These are phyloP conservation scores for Malthinus seriepunctatus DNA, from an alignment of 2,888 invertebrate species.

Conservation along the genomic window DNA sequence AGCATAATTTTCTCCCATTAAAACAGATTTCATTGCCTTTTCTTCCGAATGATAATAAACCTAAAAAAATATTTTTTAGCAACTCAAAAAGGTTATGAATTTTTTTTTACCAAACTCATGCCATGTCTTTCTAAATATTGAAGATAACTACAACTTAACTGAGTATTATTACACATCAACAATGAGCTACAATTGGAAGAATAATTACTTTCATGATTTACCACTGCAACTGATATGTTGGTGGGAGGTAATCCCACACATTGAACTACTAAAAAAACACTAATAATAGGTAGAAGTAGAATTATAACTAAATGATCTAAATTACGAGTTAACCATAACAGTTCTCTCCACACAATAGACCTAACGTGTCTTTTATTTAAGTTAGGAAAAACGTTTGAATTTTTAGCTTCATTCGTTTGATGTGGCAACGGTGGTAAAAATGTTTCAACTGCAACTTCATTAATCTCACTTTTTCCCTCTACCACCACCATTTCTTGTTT, in stretches of 20 bases:
- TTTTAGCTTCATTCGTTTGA: slow-evolving; percentile 61
- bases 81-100: not conserved
- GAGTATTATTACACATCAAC: slow-evolving; percentile 64
- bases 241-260: slow-evolving; percentile 55
- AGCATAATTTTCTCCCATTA: not conserved
- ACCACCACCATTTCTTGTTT: slow-evolving; percentile 75
- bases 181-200: slow-evolving; percentile 44
- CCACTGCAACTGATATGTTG: slow-evolving; percentile 75
- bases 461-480: not conserved
- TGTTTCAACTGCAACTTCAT: slow-evolving; percentile 58
- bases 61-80: not conserved
- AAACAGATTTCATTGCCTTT: not conserved
- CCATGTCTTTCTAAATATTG: slow-evolving; percentile 69
- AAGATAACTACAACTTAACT: slow-evolving; percentile 79
- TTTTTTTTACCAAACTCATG: slow-evolving; percentile 65
- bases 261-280: too few relatives aligned
- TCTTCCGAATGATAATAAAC: not conserved
- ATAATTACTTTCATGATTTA: slow-evolving; percentile 72
- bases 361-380: too few relatives aligned
- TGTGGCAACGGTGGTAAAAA: slow-evolving; percentile 64
- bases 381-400: not conserved
- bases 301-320: too few relatives aligned
- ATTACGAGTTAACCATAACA: too few relatives aligned
- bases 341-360: too few relatives aligned
- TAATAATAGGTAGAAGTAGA: too few relatives aligned